Conservation (phyloP, 2,888 invertebrate species). For the Protophormia terraenovae region DNA sequence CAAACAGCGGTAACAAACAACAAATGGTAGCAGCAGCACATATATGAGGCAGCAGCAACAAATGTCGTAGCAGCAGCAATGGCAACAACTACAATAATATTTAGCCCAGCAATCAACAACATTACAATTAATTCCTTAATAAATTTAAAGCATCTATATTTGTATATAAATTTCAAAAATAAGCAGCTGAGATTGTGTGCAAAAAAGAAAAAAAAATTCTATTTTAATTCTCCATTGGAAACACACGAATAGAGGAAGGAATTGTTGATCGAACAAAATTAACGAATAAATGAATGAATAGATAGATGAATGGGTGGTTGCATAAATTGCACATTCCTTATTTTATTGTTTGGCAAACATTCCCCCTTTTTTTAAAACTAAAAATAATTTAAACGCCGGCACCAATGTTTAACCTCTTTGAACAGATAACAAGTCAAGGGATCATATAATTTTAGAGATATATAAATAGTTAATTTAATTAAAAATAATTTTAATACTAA, state of each 20-base stretch:
- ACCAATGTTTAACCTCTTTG: not conserved
- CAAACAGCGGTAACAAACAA: conserved; percentile 65
- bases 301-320: not conserved
- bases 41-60: not conserved
- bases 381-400: not conserved
- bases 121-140: conserved; percentile 19
- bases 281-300: too few species aligned
- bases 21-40: conserved; percentile 58
- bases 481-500: not conserved
- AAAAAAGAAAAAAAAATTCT: too few species aligned
- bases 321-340: not conserved
- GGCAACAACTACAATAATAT: not conserved
- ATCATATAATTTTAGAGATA: not conserved
- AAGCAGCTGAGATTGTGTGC: not conserved
- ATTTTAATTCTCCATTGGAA: too few species aligned
- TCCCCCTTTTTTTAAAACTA: not conserved
- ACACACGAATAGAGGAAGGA: too few species aligned
- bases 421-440: not conserved
- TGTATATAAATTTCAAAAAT: not conserved
- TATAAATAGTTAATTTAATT: not conserved
- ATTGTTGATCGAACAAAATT: too few species aligned
- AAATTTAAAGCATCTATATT: conserved; percentile 9
- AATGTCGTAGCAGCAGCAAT: not conserved
- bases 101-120: not conserved
- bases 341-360: not conserved